phyloP scores from a whole-genome alignment of 30 jellyfish, hydroid and myxozoan species.

The Hydractinia symbiolongicarpus region DNA sequence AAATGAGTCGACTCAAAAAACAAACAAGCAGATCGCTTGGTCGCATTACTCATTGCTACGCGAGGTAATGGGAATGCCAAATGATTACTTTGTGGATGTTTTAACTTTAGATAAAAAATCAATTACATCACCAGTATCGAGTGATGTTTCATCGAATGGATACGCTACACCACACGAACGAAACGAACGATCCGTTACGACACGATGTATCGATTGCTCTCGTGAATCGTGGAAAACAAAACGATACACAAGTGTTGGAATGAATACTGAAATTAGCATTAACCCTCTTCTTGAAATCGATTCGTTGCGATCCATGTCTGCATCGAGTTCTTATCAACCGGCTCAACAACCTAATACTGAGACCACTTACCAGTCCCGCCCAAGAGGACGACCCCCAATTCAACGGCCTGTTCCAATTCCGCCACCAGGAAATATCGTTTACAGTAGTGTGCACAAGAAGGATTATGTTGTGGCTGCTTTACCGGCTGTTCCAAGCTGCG shows the following conservation, averaged over 20 bases:
- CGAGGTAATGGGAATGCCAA: too few relatives aligned
- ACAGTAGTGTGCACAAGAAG: conserved; percentile 20
- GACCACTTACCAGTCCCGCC: conserved; percentile 9
- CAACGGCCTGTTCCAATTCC: conserved; percentile 16
- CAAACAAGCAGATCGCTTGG: too few relatives aligned
- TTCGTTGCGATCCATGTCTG: conserved; percentile 22
- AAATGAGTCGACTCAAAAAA: too few relatives aligned
- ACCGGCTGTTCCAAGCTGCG: neutral
- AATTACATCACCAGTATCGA: too few relatives aligned
- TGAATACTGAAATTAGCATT: conserved; percentile 96
- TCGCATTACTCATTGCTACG: too few relatives aligned
- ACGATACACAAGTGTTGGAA: conserved; percentile 86
- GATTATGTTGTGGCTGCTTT: conserved; percentile 21
- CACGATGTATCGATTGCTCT: conserved; percentile 93
- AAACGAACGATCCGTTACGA: conserved; percentile 40
- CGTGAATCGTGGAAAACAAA: conserved; percentile 97
- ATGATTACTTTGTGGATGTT: too few relatives aligned
- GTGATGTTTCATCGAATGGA: too few relatives aligned
- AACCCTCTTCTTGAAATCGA: conserved; percentile 87
- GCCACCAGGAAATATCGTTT: conserved; percentile 1
- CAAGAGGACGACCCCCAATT: conserved; percentile 26
- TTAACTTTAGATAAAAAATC: too few relatives aligned
- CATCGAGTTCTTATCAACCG: neutral
- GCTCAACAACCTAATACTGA: conserved; percentile 7
- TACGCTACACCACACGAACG: neutral